Conservation (phyloP, 2,888 invertebrate genomes). For the Dysmachus trigonus region DNA sequence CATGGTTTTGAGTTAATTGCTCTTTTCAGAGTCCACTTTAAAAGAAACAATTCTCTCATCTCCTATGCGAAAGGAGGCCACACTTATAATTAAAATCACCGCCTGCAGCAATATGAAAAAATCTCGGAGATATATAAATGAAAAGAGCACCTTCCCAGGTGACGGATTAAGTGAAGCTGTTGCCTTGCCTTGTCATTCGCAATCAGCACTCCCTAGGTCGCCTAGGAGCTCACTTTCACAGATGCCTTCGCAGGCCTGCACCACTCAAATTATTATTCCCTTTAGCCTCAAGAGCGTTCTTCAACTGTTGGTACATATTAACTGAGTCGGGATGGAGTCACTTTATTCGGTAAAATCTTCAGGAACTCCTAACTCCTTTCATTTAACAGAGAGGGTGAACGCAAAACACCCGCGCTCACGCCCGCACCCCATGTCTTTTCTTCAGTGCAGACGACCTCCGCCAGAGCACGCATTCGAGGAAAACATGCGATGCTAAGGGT, state of each 20-base stretch:
- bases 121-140: not conserved
- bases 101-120: not conserved
- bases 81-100: not conserved
- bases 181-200: not conserved
- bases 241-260: not conserved
- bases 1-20: not conserved
- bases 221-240: not conserved
- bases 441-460: not conserved
- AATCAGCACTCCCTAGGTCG: not conserved
- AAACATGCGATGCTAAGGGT: not conserved
- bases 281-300: conserved; percentile 27
- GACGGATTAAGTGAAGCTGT: not conserved
- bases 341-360: conserved; percentile 27
- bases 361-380: conserved; percentile 31
- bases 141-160: not conserved
- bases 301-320: conserved; percentile 34
- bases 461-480: not conserved
- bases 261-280: conserved; percentile 32
- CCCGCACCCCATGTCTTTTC: not conserved
- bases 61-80: not conserved
- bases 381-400: not conserved
- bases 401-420: not conserved
- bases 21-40: not conserved
- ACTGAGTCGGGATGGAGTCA: conserved; percentile 27
- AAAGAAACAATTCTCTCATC: not conserved